phyloP scores from a whole-genome alignment of 2,113 vertebrate genomes.

The Anhinga anhinga region DNA sequence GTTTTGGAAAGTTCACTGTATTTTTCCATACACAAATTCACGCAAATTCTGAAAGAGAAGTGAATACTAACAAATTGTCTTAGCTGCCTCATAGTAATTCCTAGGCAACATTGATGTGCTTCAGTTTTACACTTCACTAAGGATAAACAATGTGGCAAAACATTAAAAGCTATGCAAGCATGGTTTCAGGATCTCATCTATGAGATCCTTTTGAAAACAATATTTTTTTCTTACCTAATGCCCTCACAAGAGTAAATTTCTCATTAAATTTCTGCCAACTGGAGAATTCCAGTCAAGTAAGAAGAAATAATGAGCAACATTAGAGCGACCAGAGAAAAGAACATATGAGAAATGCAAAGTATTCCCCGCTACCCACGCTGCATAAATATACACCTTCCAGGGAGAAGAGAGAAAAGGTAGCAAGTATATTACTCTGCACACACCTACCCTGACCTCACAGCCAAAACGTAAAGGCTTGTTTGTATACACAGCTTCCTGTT shows the following conservation, averaged over 20 bases:
- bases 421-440: neutral
- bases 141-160: slow-evolving; percentile 39
- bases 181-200: slow-evolving; percentile 53
- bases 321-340: neutral
- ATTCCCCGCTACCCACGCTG: neutral
- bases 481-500: neutral
- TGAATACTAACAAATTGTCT: neutral
- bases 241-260: slow-evolving; percentile 44
- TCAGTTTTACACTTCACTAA: slow-evolving; percentile 36
- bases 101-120: slow-evolving; percentile 29
- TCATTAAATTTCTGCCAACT: slow-evolving; percentile 53
- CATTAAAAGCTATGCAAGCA: slow-evolving; percentile 26
- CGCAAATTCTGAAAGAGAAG: neutral
- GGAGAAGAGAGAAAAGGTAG: neutral
- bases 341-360: neutral
- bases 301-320: slow-evolving; percentile 30
- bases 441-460: neutral
- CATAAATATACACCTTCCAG: neutral
- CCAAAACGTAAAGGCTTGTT: neutral
- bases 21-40: neutral
- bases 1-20: neutral
- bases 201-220: slow-evolving; percentile 12
- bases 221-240: slow-evolving; percentile 21
- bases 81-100: slow-evolving; percentile 30
- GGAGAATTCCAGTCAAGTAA: slow-evolving; percentile 39